phyloP scores from a whole-genome alignment of 2,797 vertebrate species.

The Parauchenoglanis ngamensis region DNA sequence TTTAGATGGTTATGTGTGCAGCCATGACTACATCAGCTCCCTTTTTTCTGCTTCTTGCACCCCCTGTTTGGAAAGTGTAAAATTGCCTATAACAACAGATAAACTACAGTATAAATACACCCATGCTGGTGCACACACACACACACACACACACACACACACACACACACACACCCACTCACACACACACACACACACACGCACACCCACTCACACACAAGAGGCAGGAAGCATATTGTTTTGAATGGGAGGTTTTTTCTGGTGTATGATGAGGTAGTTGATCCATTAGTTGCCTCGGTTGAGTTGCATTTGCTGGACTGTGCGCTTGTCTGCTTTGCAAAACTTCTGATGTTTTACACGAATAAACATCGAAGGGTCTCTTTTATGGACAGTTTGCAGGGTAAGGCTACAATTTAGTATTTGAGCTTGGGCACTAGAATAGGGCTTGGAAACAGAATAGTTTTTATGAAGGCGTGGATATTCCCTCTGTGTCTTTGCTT shows the following conservation, averaged over 20 bases:
- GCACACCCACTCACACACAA: not conserved
- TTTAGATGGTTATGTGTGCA: not conserved
- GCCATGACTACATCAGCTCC: not conserved
- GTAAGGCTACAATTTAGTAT: conserved; percentile 27
- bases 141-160: not conserved
- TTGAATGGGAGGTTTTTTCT: conserved; percentile 27
- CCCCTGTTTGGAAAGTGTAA: conserved; percentile 10
- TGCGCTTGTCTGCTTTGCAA: not conserved
- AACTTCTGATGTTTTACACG: not conserved
- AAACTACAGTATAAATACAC: conserved; percentile 22
- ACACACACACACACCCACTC: too few species aligned
- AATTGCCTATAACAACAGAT: conserved; percentile 20
- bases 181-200: conserved; percentile 3
- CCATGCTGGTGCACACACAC: not conserved
- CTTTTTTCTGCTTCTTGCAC: not conserved
- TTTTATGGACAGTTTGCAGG: not conserved
- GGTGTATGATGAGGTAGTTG: conserved; percentile 34
- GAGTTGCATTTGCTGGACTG: not conserved
- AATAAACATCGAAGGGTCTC: not conserved
- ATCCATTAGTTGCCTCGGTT: conserved; percentile 20
- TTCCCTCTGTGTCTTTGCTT: not conserved
- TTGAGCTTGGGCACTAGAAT: not conserved
- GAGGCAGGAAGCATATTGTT: conserved; percentile 49
- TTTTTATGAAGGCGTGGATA: not conserved
- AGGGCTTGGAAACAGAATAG: not conserved